Conservation (phyloP, 2,888 invertebrate genomes). For the Oligia strigilis region DNA sequence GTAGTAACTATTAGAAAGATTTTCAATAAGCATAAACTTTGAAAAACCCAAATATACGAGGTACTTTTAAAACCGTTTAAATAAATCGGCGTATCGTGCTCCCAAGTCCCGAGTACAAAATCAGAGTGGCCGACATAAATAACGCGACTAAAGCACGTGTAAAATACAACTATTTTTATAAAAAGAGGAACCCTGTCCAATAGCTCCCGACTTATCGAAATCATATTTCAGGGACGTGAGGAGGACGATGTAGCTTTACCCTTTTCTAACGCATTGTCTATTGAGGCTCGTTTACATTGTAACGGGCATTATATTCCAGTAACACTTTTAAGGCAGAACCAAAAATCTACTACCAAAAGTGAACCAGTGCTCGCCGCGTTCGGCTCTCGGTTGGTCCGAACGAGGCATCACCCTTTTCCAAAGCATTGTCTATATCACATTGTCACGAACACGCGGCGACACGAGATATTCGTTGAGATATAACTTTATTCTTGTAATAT, state of each 20-base stretch:
- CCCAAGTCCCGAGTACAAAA: conserved; percentile 63
- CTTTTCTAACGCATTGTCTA: conserved; percentile 85
- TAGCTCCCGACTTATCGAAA: conserved; percentile 89
- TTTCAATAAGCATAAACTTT: conserved; percentile 47
- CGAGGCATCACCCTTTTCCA: conserved; percentile 86
- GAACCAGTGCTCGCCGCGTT: conserved; percentile 60
- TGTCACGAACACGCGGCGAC: conserved; percentile 89
- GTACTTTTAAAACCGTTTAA: conserved; percentile 59
- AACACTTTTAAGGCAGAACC: conserved; percentile 46
- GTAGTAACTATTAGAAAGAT: conserved; percentile 22
- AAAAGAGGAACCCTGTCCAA: conserved; percentile 85
- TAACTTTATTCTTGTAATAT: conserved; percentile 87
- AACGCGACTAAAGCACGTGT: conserved; percentile 78
- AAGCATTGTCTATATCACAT: conserved; percentile 89
- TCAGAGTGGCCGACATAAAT: conserved; percentile 71
- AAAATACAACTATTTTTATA: conserved; percentile 83
- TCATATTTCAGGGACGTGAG: conserved; percentile 90
- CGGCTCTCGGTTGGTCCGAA: conserved; percentile 70
- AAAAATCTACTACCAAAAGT: conserved; percentile 35
- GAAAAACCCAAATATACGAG: conserved; percentile 55
- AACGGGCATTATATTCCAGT: conserved; percentile 52
- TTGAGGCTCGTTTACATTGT: conserved; percentile 77
- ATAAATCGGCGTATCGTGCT: conserved; percentile 69
- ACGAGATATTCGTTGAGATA: conserved; percentile 87
- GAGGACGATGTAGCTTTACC: conserved; percentile 86